These are phyloP conservation scores for Myotis findleyi DNA, from an alignment of 2,797 vertebrate genomes.

Conservation along the genomic window DNA sequence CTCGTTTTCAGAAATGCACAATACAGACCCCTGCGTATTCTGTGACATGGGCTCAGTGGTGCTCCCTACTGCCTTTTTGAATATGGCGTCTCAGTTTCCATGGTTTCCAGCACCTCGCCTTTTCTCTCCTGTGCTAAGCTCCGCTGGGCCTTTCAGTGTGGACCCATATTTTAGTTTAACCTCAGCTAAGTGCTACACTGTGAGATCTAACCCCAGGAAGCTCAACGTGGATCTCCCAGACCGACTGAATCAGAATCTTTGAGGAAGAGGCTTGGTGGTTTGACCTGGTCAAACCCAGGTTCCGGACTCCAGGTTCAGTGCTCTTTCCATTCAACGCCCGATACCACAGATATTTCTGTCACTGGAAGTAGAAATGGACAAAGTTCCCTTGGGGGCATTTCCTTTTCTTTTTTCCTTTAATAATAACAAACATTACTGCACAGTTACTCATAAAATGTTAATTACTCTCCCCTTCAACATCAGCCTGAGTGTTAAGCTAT, in stretches of 20 bases:
- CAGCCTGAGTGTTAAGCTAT: slow-evolving; percentile 72
- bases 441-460: slow-evolving; percentile 80
- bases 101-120: not conserved
- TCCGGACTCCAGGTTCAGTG: not conserved
- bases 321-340: not conserved
- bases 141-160: not conserved
- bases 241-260: not conserved
- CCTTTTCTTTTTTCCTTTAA: slow-evolving; percentile 23
- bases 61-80: not conserved
- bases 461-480: slow-evolving; percentile 57
- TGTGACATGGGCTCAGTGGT: not conserved
- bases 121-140: not conserved
- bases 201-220: not conserved
- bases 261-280: not conserved
- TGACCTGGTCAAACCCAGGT: not conserved
- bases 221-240: not conserved
- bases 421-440: slow-evolving; percentile 62
- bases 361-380: not conserved
- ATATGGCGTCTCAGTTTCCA: not conserved
- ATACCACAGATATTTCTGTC: not conserved
- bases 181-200: not conserved
- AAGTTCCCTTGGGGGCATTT: not conserved
- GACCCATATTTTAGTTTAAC: not conserved
- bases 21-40: not conserved
- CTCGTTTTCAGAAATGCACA: not conserved